Evolutionary conservation across 2,888 invertebrate genomes (phyloP).

Genomic region (Cyclophora punctaria): DNA sequence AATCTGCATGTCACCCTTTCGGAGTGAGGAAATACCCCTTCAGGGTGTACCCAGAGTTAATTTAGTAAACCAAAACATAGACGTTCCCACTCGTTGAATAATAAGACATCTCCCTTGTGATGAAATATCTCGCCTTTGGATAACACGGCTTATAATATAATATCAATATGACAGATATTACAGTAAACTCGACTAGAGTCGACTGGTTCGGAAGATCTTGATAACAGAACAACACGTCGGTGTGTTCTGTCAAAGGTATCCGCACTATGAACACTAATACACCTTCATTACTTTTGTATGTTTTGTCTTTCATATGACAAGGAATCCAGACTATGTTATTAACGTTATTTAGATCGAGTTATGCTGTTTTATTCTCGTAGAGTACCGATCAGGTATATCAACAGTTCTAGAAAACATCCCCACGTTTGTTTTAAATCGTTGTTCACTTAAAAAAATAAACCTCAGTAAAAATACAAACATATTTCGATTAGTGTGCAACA

Average conservation of each 20-base stretch:
- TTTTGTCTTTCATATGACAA: no score
- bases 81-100: slow-evolving; percentile 51
- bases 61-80: slow-evolving; percentile 58
- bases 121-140: slow-evolving; percentile 43
- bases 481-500: slow-evolving; percentile 20
- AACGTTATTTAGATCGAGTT: no score
- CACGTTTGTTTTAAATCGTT: slow-evolving; percentile 4
- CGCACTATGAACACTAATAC: slow-evolving; percentile 5
- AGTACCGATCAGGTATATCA: no score
- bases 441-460: not conserved
- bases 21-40: slow-evolving; percentile 40
- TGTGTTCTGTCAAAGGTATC: slow-evolving; percentile 29
- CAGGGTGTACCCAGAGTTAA: slow-evolving; percentile 47
- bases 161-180: slow-evolving; percentile 40
- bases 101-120: slow-evolving; percentile 58
- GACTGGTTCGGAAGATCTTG: slow-evolving; percentile 34
- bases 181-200: slow-evolving; percentile 24
- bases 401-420: not conserved
- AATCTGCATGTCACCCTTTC: slow-evolving; percentile 46
- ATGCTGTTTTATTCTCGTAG: no score
- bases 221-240: slow-evolving; percentile 33
- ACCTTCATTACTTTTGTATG: no score
- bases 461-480: slow-evolving; percentile 9
- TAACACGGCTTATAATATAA: slow-evolving; percentile 23
- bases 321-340: no score